Percentiles rank a stretch among this genome's conserved stretches.
Conservation (phyloP, 2,888 invertebrate species). For the Cataglyphis livida region DNA sequence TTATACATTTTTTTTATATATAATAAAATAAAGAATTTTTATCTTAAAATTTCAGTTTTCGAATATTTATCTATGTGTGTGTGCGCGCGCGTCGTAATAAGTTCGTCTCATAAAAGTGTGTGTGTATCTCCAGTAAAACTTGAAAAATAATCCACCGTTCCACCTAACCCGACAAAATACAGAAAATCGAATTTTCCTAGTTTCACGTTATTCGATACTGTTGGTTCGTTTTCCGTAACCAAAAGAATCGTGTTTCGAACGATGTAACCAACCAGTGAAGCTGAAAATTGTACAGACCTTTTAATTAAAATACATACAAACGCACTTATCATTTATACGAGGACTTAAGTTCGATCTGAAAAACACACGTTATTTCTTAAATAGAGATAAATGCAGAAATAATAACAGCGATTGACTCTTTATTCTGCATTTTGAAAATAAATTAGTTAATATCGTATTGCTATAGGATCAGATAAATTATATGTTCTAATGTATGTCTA, state of each 20-base stretch:
- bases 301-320: constrained; percentile 48
- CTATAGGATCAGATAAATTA: neutral
- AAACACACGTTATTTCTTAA: neutral
- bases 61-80: neutral
- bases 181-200: constrained; percentile 32
- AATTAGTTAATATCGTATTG: neutral
- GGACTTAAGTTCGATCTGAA: neutral
- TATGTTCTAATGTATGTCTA: neutral
- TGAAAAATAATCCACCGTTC: neutral
- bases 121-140: constrained; percentile 9
- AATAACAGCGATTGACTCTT: neutral
- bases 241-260: constrained; percentile 45
- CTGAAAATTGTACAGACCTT: constrained; percentile 30
- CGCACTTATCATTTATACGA: constrained; percentile 15
- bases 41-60: neutral
- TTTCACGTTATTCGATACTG: constrained; percentile 39
- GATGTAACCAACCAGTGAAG: constrained; percentile 12
- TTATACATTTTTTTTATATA: neutral
- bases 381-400: neutral
- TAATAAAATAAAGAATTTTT: neutral
- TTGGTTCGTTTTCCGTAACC: constrained; percentile 47
- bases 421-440: neutral
- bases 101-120: neutral
- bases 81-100: neutral
- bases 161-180: neutral